Conservation (phyloP, 1,140 invertebrate species). For the Drosophila kurseongensis region DNA sequence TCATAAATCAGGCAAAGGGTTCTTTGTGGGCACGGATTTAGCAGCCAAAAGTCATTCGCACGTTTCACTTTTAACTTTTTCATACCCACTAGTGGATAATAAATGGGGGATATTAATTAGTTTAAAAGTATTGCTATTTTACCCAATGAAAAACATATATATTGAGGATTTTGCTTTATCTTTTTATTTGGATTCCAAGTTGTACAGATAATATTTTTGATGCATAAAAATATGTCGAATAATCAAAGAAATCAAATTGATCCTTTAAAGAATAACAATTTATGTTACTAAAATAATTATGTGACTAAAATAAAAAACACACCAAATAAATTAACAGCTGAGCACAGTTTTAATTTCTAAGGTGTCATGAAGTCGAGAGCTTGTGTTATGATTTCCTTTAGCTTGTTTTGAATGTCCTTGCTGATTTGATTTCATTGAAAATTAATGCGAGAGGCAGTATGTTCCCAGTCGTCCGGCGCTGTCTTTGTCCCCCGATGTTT, state of each 20-base stretch:
- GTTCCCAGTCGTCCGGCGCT: slow-evolving; percentile 12
- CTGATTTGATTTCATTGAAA: slow-evolving; percentile 77
- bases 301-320: too few relatives aligned
- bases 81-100: slow-evolving; percentile 24
- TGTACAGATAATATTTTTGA: too few relatives aligned
- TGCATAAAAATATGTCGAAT: too few relatives aligned
- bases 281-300: too few relatives aligned
- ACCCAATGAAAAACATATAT: too few relatives aligned
- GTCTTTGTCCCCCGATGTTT: slow-evolving; percentile 33
- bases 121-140: too few relatives aligned
- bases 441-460: slow-evolving; percentile 71
- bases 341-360: too few relatives aligned
- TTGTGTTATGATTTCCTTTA: not conserved
- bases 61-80: slow-evolving; percentile 59
- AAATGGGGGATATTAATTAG: not conserved
- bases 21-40: slow-evolving; percentile 44
- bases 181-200: too few relatives aligned
- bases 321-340: too few relatives aligned
- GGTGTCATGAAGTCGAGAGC: not conserved
- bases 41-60: slow-evolving; percentile 81
- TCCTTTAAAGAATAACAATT: too few relatives aligned
- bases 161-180: too few relatives aligned
- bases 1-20: slow-evolving; percentile 78
- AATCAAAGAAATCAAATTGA: too few relatives aligned
- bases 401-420: slow-evolving; percentile 61